Base-by-base conservation (phyloP, 92 coral and sea anemone genomes). In the Epizoanthus illoricatus region DNA sequence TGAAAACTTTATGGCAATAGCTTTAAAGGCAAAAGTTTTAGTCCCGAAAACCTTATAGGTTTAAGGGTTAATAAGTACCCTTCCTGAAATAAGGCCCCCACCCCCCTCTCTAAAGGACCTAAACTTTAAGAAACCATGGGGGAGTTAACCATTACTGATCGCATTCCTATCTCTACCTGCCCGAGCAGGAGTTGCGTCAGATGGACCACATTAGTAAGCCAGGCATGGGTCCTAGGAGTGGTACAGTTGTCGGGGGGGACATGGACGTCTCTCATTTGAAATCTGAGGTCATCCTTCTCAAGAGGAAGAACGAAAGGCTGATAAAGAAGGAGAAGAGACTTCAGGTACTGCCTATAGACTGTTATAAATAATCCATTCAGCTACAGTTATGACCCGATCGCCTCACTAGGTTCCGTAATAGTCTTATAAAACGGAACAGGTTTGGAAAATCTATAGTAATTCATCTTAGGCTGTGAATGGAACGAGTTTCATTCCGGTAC, bases 311-410 rank as follows among this genome's bases (percentile, higher is more conserved):
- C 69, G 93, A 91, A 41, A 83, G 96, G 36, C 83, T 97, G 62
- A 72, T 90, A 62, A 93, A 93, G 80, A 97, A 97, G 72, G 99
- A 97, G 75, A 94, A 97, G 76, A 88, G 99, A 79, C 75, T 97
- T 33, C 97, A 95, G 97, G 98, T 95, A 71, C 49, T 9, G 75
- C 16, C 10, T 47, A 5, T 64, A 20, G 21, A 21, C 8, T 39
- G 18, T 33, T 33, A 45, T 45, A 45, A 45, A 2, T 45, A 45
- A 45, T 45, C 52, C 52, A 45, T 10, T 45, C 52, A 45, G 52
- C 8, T 10, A 45, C 7, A 45, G 9, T 45, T 45, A 45, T 11
- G 52, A 45, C 8, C 52, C 0, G 9, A 10, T 45, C 52, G 5
- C 13, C 60, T 4, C 17, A 1, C 41, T 17, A 18, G 20, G 36